Evolutionary conservation across 2,797 vertebrate species (phyloP).

Genomic region (Ataeniobius toweri): DNA sequence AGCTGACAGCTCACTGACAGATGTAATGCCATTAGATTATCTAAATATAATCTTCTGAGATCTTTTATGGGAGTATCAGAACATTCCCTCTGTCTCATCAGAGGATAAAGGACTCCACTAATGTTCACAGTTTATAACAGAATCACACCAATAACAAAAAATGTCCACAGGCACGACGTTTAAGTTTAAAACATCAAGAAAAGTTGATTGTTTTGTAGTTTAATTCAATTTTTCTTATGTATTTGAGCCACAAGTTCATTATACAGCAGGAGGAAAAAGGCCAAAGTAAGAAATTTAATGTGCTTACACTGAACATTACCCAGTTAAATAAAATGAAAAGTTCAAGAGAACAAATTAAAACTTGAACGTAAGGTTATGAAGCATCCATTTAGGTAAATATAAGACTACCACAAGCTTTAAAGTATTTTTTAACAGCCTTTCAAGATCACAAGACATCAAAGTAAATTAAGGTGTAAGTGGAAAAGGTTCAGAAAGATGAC

Average conservation of each 20-base stretch:
- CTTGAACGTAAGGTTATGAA: neutral
- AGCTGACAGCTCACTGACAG: slow-evolving; percentile 36
- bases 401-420: neutral
- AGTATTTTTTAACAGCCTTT: neutral
- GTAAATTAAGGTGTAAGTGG: neutral
- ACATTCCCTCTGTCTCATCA: slow-evolving; percentile 9
- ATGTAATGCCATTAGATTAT: slow-evolving; percentile 38
- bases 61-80: slow-evolving; percentile 7
- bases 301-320: neutral
- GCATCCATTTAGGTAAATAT: neutral
- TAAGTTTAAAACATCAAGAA: neutral
- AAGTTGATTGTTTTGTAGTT: neutral
- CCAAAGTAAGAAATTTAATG: neutral
- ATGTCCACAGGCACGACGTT: no score
- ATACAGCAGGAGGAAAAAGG: neutral
- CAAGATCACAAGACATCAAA: neutral
- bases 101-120: neutral
- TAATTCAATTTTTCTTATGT: neutral
- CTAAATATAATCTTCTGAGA: slow-evolving; percentile 39
- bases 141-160: neutral
- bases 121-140: neutral
- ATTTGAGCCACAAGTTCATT: neutral
- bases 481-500: neutral
- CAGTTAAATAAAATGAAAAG: neutral
- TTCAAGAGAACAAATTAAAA: neutral